Conservation (phyloP, 2,888 invertebrate species). For the Chloroclystis v-ata region DNA sequence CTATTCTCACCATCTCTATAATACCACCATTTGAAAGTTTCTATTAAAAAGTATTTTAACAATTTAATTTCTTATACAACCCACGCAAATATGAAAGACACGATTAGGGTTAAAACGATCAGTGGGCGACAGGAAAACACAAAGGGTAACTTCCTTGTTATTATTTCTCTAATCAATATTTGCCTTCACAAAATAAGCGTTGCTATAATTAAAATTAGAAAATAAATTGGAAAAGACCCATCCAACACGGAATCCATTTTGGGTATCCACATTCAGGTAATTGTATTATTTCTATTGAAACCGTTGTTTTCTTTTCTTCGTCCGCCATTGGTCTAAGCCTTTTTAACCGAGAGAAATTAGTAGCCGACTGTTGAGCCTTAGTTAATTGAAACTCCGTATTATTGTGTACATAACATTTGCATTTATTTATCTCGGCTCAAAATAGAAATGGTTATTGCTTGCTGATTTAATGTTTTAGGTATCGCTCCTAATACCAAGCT, state of each 20-base stretch:
- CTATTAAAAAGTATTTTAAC: too few species aligned
- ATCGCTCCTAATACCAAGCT: background rate
- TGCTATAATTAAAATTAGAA: constrained; percentile 24
- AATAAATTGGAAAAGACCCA: constrained; percentile 24
- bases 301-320: constrained; percentile 8
- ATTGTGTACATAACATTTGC: constrained; percentile 5
- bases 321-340: constrained; percentile 6
- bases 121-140: background rate
- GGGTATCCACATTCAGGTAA: constrained; percentile 9
- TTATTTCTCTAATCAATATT: constrained; percentile 13
- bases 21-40: too few species aligned
- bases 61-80: too few species aligned
- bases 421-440: constrained; percentile 2
- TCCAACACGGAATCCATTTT: constrained; percentile 22
- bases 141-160: background rate
- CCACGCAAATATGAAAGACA: background rate
- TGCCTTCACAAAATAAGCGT: constrained; percentile 15
- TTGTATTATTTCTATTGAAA: constrained; percentile 14
- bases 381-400: constrained; percentile 2
- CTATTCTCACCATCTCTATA: too few species aligned
- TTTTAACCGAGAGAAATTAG: constrained; percentile 5
- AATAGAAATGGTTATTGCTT: constrained; percentile 3
- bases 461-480: constrained; percentile 2
- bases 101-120: background rate
- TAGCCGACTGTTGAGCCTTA: constrained; percentile 1